Evolutionary conservation across 1,140 invertebrate species (phyloP).

Genomic region (Hycleus phaleratus): DNA sequence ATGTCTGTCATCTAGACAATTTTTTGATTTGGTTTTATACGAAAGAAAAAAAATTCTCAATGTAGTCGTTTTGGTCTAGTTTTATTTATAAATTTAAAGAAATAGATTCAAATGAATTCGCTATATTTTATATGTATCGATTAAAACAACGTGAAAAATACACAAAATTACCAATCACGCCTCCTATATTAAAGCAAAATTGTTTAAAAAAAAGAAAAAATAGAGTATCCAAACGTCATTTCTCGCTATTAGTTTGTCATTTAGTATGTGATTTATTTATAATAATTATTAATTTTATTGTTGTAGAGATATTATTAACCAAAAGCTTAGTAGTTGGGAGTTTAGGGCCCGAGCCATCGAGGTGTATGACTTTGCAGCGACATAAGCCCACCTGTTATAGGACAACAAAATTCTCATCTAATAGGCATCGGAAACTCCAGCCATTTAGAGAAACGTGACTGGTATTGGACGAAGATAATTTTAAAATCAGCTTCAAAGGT

Average conservation of each 20-base stretch:
- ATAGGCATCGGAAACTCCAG: slow-evolving; percentile 90
- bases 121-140: too few relatives aligned
- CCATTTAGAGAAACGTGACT: slow-evolving; percentile 91
- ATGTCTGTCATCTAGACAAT: neutral
- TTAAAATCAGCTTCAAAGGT: neutral
- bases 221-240: neutral
- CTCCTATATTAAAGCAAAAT: too few relatives aligned
- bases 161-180: too few relatives aligned
- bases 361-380: slow-evolving; percentile 50
- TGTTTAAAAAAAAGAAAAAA: too few relatives aligned
- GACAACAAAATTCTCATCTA: slow-evolving; percentile 92
- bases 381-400: slow-evolving; percentile 44
- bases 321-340: slow-evolving; percentile 42
- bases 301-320: slow-evolving; percentile 43
- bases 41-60: slow-evolving; percentile 11
- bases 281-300: slow-evolving; percentile 13
- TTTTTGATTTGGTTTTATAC: neutral
- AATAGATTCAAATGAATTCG: neutral
- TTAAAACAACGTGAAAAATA: too few relatives aligned
- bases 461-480: slow-evolving; percentile 36
- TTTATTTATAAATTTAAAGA: slow-evolving; percentile 2
- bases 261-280: neutral
- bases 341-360: slow-evolving; percentile 50
- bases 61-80: neutral
- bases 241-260: too few relatives aligned